Base-by-base conservation (phyloP, 2,888 invertebrate genomes). In the Netelia inedita region DNA sequence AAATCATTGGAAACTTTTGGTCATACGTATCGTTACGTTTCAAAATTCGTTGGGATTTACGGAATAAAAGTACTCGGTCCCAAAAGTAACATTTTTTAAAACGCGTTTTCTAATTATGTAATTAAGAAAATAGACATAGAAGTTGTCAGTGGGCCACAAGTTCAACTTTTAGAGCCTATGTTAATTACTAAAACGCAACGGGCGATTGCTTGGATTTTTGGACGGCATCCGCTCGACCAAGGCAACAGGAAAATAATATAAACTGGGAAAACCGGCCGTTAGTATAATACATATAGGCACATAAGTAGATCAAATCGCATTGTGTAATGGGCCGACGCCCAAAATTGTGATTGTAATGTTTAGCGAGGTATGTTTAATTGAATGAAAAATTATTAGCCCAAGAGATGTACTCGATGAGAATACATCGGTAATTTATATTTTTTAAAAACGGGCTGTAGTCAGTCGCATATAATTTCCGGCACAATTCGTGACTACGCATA, bases 301-400 rank as follows among this genome's bases (percentile, higher is more conserved):
- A 46, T 66, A 14, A 23, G 28, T 50, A 53, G n/a, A 75, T 21
- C 53, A 43, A 66, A 75, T 55, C 75, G 65, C 50, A 65, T 53
- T 75, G 16, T 53, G 19, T 65, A 50, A 46, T 65, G 43, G 41
- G 43, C 55, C 19, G 43, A 76, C 65, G 21, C 66, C 55, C 57
- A 55, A 43, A 57, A 53, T 65, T 41, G 55, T 55, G 66, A 76
- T 76, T 66, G 57, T 53, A 65, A 55, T 21, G 2, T 76, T 65
- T 19, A 19, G 6, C 11, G 11, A 46, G 10, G 19, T 46, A 66
- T 66, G 14, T 46, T 14, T 46, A 46, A 46, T 14, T 46, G 14
- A 46, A 46, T 46, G 46, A 46, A 46, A 14, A 46, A 46, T 46
- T 46, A 46, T 14, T 14, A 14, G 46, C 11, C 2, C 14, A 46